A percentile compares a stretch with the other conserved stretches of the same genome.
Evolutionary conservation across 37 sponge, comb jelly and placozoan species (phyloP).

Genomic region (Axinella damicornis): DNA sequence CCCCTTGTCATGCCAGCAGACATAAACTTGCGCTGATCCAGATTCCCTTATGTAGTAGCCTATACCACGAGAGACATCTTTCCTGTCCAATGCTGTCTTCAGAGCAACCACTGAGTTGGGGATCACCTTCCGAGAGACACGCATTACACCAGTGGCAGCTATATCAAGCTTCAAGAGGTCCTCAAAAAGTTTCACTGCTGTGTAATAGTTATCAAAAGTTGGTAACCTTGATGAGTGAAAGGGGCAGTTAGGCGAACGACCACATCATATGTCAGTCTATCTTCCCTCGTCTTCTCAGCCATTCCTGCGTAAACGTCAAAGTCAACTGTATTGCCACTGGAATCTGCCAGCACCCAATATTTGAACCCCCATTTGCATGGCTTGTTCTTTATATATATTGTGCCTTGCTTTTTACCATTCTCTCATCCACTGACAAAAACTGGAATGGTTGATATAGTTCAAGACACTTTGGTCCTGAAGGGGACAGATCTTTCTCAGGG

Average conservation of each 20-base stretch:
- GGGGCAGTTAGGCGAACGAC: background rate
- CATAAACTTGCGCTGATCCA: background rate
- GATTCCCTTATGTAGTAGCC: constrained; percentile 14
- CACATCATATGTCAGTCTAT: background rate
- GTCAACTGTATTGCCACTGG: constrained; percentile 16
- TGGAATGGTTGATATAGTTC: no score
- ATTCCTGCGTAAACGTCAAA: constrained; percentile 44
- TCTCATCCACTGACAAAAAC: no score
- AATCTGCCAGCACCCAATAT: constrained; percentile 2
- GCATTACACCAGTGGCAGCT: constrained; percentile 32
- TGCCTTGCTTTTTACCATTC: no score
- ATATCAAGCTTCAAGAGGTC: background rate
- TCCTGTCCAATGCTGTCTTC: background rate
- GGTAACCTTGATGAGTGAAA: constrained; percentile 48
- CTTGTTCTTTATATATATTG: constrained; percentile 47
- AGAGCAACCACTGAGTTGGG: constrained; percentile 11
- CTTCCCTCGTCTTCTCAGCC: background rate
- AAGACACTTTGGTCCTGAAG: no score
- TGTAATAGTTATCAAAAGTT: constrained; percentile 51
- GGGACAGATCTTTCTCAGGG: no score
- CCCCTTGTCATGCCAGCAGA: no score
- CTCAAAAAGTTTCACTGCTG: constrained; percentile 1
- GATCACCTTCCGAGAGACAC: constrained; percentile 2
- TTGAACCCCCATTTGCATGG: constrained; percentile 59
- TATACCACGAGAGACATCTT: background rate